Conservation (phyloP, 2,113 vertebrate genomes). For the Erinaceus europaeus region DNA sequence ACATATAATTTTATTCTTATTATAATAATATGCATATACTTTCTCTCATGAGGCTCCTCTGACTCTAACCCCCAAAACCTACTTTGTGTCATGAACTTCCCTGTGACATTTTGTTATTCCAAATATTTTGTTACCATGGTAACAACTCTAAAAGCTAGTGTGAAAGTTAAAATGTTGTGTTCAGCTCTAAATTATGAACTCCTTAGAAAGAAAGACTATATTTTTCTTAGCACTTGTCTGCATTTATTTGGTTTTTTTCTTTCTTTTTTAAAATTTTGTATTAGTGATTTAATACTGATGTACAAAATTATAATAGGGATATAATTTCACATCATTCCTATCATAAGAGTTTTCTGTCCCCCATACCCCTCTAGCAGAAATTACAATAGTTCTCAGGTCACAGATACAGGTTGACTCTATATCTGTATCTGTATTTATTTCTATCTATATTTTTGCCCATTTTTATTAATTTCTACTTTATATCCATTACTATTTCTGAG, state of each 20-base stretch:
- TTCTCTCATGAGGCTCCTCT: not conserved
- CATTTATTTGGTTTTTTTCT: conserved; percentile 41
- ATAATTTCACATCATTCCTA: too few relatives aligned
- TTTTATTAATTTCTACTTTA: too few relatives aligned
- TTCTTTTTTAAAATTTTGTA: not conserved
- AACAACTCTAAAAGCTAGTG: not conserved
- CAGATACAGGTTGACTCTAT: too few relatives aligned
- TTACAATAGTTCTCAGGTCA: too few relatives aligned
- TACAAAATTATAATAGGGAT: too few relatives aligned
- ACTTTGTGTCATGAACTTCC: not conserved
- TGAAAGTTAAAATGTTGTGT: not conserved
- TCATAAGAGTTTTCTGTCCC: too few relatives aligned
- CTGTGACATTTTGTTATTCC: not conserved
- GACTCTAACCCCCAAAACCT: not conserved
- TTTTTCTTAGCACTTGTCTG: not conserved
- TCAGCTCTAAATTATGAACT: not conserved
- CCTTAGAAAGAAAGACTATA: not conserved
- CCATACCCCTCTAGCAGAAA: too few relatives aligned
- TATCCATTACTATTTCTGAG: too few relatives aligned
- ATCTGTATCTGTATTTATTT: too few relatives aligned
- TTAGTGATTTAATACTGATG: too few relatives aligned
- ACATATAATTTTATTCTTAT: not conserved
- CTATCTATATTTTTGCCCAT: too few relatives aligned
- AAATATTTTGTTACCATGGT: not conserved
- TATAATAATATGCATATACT: not conserved